These are phyloP conservation scores for Alexandromys fortis DNA, from an alignment of 2,113 vertebrate genomes.

Conservation along the genomic window DNA sequence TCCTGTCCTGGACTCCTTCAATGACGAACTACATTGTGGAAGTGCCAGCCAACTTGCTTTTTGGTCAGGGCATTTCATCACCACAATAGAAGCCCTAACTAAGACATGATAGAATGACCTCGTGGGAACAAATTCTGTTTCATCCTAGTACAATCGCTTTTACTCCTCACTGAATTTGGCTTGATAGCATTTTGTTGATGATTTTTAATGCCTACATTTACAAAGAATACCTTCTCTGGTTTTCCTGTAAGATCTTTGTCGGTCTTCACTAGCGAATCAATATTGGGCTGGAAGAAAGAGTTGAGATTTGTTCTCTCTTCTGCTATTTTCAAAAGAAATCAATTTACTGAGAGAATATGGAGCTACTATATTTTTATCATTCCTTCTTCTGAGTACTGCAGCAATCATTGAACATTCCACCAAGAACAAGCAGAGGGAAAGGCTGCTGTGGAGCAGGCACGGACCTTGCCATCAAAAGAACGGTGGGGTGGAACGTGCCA, in stretches of 20 bases:
- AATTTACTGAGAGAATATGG: neutral
- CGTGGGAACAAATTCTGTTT: neutral
- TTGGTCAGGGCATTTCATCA: neutral
- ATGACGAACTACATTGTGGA: neutral
- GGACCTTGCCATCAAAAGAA: neutral
- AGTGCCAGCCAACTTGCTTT: neutral
- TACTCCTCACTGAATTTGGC: neutral
- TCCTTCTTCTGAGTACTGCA: neutral
- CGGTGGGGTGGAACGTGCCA: too few relatives aligned
- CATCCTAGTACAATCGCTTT: neutral
- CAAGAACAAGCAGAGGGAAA: neutral
- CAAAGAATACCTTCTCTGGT: neutral
- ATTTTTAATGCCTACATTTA: neutral
- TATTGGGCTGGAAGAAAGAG: neutral
- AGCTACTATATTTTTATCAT: neutral
- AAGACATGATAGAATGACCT: neutral
- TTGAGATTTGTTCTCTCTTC: neutral
- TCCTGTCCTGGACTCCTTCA: neutral
- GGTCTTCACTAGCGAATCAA: neutral
- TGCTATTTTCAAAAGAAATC: neutral
- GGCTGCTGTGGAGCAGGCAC: neutral
- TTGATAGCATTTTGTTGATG: neutral
- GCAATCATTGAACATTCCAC: neutral
- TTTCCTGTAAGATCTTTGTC: neutral
- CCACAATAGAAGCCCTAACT: neutral